phyloP scores from a whole-genome alignment of 2,797 vertebrate species.

The Poeciliopsis gracilis region DNA sequence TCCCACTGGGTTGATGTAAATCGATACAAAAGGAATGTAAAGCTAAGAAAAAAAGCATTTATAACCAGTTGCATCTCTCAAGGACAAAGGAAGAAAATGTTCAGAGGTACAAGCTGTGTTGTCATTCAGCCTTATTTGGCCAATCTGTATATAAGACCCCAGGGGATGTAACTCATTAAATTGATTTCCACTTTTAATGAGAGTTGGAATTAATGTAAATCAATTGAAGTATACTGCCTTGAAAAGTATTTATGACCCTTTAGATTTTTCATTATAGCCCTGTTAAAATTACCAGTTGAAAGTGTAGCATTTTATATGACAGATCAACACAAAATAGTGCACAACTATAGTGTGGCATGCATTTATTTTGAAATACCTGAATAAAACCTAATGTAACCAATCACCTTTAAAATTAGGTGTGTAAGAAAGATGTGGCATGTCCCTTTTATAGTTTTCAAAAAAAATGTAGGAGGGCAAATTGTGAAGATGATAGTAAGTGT shows the following conservation, averaged over 20 bases:
- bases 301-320: not conserved
- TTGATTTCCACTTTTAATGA: not conserved
- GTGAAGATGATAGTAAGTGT: not conserved
- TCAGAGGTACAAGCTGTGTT: slow-evolving; percentile 5
- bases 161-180: not conserved
- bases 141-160: not conserved
- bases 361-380: not conserved
- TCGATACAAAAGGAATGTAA: slow-evolving; percentile 40
- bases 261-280: not conserved
- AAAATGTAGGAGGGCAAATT: not conserved
- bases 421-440: not conserved
- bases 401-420: not conserved
- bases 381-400: not conserved
- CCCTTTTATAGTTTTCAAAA: not conserved
- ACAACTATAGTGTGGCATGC: not conserved
- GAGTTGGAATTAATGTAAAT: not conserved
- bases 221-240: not conserved
- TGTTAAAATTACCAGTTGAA: not conserved
- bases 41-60: slow-evolving; percentile 38
- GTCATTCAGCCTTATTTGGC: not conserved
- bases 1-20: slow-evolving; percentile 45
- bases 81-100: slow-evolving; percentile 10
- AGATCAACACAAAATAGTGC: not conserved
- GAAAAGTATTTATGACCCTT: not conserved
- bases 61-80: slow-evolving; percentile 21